Evolutionary conservation across 2,888 invertebrate species (phyloP), one percentile per base, ranked within the genome.

Genomic region (Germaria angustata): DNA sequence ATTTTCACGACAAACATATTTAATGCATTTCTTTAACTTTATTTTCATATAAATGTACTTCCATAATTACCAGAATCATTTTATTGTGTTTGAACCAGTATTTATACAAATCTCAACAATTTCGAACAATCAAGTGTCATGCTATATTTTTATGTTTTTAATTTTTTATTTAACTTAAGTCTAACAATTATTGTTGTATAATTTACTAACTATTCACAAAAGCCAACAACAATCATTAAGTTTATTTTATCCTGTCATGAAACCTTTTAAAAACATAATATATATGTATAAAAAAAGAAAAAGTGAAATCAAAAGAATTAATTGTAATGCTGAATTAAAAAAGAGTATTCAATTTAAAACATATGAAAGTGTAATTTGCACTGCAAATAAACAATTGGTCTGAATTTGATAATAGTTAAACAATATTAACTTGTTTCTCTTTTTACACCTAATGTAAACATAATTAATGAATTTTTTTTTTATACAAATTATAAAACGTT

Each of bases 371-470:
- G 44, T 55, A 53, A 65, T 53, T 1, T 69, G 46, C 46, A 71
- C 46, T 69, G 55, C 57, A 66, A 59, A 59, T 59, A 69, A 82
- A 71, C 75, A 78, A 79, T 82, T 79, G 81, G 75, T 79, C 81
- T 82, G 82, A 82, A 82, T 71, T 75, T 82, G 51, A 82, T 71
- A 82, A 76, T 79, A 76, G 66, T 79, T 69, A 75, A 78, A 78
- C 41, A 63, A 69, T 46, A 36, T 71, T 17, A 32, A 59, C 24
- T 66, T 66, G 24, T 55, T 71, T 53, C 32, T 63, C 15, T 51
- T 71, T 77, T 72, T 71, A 73, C 34, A 76, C 41, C 17, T 17
- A 69, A 79, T 76, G 65, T 76, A 71, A 79, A 57, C 44, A 79
- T 73, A 66, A 82, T 71, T 79, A 82, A 55, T 72, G 82, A 79